Conservation (phyloP, 2,888 invertebrate genomes). For the Criorhina ranunculi region DNA sequence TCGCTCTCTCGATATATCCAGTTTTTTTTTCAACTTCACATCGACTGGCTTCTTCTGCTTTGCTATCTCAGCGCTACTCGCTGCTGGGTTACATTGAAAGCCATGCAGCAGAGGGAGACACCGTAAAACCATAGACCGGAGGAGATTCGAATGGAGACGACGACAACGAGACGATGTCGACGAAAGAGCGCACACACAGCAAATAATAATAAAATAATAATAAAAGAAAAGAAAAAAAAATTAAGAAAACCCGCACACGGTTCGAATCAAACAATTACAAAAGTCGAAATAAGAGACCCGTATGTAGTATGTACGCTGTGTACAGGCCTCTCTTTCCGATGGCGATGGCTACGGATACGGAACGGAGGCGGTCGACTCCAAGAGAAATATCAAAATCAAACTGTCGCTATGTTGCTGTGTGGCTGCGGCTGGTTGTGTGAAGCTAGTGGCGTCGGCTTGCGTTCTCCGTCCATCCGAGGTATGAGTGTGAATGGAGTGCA, state of each 20-base stretch:
- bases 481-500: constrained; percentile 48
- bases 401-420: constrained; percentile 52
- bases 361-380: constrained; percentile 37
- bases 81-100: constrained; percentile 56
- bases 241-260: constrained; percentile 72
- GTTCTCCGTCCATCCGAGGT: constrained; percentile 40
- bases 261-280: constrained; percentile 76
- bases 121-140: constrained; percentile 45
- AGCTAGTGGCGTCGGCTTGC: constrained; percentile 37
- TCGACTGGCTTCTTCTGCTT: constrained; percentile 60
- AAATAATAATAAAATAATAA: constrained; percentile 73
- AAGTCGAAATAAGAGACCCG: constrained; percentile 71
- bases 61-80: constrained; percentile 49
- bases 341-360: neutral
- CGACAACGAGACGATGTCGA: constrained; percentile 44
- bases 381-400: constrained; percentile 69
- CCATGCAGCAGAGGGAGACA: constrained; percentile 73
- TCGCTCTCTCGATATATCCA: constrained; percentile 64
- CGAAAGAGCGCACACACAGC: constrained; percentile 66
- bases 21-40: constrained; percentile 38
- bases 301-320: constrained; percentile 17
- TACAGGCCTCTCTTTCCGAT: constrained; percentile 45
- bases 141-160: constrained; percentile 63
- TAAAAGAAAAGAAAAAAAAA: constrained; percentile 48
- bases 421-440: constrained; percentile 16